phyloP scores from a whole-genome alignment of 2,888 invertebrate genomes.

The Gortyna flavago region DNA sequence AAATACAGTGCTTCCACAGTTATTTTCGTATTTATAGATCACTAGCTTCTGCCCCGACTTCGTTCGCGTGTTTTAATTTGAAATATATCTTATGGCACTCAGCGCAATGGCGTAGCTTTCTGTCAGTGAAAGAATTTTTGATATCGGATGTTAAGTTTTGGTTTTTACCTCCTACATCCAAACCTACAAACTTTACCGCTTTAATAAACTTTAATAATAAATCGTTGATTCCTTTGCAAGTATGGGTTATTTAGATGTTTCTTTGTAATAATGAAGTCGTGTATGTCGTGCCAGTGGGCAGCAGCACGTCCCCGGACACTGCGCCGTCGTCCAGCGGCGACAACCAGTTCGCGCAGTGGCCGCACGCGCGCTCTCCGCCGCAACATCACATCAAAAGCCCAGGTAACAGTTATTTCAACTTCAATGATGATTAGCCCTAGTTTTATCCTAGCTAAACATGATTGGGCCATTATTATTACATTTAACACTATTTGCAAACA shows the following conservation, averaged over 20 bases:
- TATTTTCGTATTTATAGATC: background rate
- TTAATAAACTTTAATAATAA: background rate
- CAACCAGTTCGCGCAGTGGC: constrained; percentile 74
- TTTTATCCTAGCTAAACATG: background rate
- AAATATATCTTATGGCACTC: too few relatives aligned
- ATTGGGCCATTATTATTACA: background rate
- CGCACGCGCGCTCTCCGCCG: constrained; percentile 67
- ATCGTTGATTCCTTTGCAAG: background rate
- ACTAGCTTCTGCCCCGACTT: background rate
- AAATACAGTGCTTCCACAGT: background rate
- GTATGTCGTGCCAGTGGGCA: constrained; percentile 75
- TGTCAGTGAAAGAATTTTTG: too few relatives aligned
- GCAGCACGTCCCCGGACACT: constrained; percentile 88
- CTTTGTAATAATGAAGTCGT: background rate
- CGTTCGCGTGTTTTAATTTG: background rate
- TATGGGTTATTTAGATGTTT: background rate
- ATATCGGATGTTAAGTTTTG: too few relatives aligned
- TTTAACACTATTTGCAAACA: background rate
- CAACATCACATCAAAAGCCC: constrained; percentile 76
- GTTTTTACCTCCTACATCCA: too few relatives aligned
- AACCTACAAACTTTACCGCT: too few relatives aligned
- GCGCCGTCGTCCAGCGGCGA: constrained; percentile 86
- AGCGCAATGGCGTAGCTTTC: too few relatives aligned
- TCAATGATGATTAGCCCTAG: too few relatives aligned
- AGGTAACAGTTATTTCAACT: constrained; percentile 60